phyloP scores from a whole-genome alignment of 2,113 vertebrate genomes.

The Campylomormyrus numenius region DNA sequence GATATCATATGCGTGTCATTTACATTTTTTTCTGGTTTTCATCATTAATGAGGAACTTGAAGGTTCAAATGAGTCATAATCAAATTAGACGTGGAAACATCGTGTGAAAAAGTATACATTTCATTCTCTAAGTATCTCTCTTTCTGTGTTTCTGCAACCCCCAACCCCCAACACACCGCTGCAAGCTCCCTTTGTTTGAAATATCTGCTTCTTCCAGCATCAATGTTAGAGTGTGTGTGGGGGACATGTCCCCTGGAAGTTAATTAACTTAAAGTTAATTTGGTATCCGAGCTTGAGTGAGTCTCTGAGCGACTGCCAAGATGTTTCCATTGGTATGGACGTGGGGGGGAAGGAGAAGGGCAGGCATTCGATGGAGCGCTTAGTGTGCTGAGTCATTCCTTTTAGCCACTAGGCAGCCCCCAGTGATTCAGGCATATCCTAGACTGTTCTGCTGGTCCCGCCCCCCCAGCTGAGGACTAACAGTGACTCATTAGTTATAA shows the following conservation, averaged over 20 bases:
- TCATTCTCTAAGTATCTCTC: not conserved
- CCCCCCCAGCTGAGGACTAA: not conserved
- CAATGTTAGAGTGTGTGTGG: conserved; percentile 8
- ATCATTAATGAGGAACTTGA: not conserved
- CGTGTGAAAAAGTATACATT: not conserved
- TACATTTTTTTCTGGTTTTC: not conserved
- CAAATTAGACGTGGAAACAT: not conserved
- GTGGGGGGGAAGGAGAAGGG: not conserved
- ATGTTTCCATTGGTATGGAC: not conserved
- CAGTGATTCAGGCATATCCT: conserved; percentile 49
- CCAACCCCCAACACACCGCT: not conserved
- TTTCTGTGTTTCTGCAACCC: not conserved
- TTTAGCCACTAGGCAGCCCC: conserved; percentile 48
- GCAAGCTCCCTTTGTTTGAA: not conserved
- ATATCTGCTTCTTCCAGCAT: conserved; percentile 14
- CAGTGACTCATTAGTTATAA: conserved; percentile 15
- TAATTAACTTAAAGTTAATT: conserved; percentile 36
- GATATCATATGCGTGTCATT: not conserved
- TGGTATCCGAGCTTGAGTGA: conserved; percentile 52
- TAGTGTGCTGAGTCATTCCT: conserved; percentile 60
- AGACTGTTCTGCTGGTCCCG: conserved; percentile 27
- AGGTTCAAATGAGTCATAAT: not conserved
- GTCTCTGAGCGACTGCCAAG: conserved; percentile 53
- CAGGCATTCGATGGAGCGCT: conserved; percentile 51
- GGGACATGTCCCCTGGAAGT: conserved; percentile 30